These are phyloP conservation scores for Hecatera dysodea DNA, from an alignment of 2,888 invertebrate genomes.

Conservation along the genomic window DNA sequence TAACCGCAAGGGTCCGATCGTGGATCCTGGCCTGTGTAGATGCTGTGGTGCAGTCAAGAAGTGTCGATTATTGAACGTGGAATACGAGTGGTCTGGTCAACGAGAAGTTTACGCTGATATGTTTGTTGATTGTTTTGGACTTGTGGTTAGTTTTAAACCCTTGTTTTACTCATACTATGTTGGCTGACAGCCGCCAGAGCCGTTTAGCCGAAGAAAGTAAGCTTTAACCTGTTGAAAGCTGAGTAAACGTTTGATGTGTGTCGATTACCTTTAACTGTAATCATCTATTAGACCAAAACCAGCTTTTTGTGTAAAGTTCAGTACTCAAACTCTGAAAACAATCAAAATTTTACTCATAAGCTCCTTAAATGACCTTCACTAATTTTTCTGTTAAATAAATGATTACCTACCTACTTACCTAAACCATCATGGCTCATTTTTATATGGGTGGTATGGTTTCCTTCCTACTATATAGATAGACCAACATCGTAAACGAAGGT, in stretches of 20 bases:
- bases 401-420: too few species aligned
- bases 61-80: slow-evolving; percentile 82
- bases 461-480: too few species aligned
- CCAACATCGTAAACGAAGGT: too few species aligned
- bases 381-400: not conserved
- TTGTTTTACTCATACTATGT: not conserved
- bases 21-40: slow-evolving; percentile 81
- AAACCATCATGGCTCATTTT: too few species aligned
- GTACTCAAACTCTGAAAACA: not conserved
- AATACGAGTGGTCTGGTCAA: slow-evolving; percentile 81
- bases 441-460: too few species aligned
- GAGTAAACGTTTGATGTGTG: not conserved
- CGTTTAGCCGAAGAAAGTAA: not conserved
- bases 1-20: slow-evolving; percentile 78
- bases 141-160: slow-evolving; percentile 76
- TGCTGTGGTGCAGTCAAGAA: slow-evolving; percentile 84
- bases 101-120: slow-evolving; percentile 84
- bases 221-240: too few species aligned
- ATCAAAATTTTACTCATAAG: not conserved
- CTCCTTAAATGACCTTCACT: not conserved
- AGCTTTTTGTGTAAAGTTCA: not conserved
- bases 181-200: too few species aligned
- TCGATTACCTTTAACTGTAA: not conserved
- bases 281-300: not conserved
- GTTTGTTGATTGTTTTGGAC: slow-evolving; percentile 85